Percentiles rank a stretch among this genome's conserved stretches.
Conservation (phyloP, 2,888 invertebrate species). For the Hypena proboscidalis region DNA sequence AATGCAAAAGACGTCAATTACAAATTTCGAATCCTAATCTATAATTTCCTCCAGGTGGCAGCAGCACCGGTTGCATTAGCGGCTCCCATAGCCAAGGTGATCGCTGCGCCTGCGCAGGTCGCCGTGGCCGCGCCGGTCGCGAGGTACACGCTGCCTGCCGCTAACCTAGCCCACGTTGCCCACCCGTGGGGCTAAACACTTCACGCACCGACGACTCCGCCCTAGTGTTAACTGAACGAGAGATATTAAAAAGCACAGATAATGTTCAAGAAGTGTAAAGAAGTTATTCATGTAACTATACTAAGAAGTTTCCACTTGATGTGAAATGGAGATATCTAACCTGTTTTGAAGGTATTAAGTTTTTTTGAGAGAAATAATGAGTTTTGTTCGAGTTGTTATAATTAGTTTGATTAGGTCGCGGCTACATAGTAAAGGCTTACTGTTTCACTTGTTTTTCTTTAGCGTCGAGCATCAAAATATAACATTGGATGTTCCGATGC, state of each 20-base stretch:
- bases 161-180: constrained; percentile 49
- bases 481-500: constrained; percentile 24
- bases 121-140: constrained; percentile 70
- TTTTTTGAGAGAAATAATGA: constrained; percentile 6
- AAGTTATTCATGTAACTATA: no score
- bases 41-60: constrained; percentile 22
- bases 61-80: constrained; percentile 58
- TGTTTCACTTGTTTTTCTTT: constrained; percentile 3
- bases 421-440: constrained; percentile 48
- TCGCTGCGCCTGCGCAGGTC: constrained; percentile 65
- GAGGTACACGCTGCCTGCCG: constrained; percentile 51
- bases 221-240: constrained; percentile 34
- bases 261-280: no score
- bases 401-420: constrained; percentile 38
- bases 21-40: no score
- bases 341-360: constrained; percentile 12
- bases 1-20: no score
- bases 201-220: constrained; percentile 29
- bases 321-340: constrained; percentile 12
- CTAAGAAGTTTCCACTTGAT: no score
- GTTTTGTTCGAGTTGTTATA: constrained; percentile 25
- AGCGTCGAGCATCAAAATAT: constrained; percentile 30
- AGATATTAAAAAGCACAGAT: no score
- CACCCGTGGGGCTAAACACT: constrained; percentile 74
- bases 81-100: constrained; percentile 65